phyloP scores from a whole-genome alignment of 2,113 vertebrate genomes.

The Lampris megalopsis region DNA sequence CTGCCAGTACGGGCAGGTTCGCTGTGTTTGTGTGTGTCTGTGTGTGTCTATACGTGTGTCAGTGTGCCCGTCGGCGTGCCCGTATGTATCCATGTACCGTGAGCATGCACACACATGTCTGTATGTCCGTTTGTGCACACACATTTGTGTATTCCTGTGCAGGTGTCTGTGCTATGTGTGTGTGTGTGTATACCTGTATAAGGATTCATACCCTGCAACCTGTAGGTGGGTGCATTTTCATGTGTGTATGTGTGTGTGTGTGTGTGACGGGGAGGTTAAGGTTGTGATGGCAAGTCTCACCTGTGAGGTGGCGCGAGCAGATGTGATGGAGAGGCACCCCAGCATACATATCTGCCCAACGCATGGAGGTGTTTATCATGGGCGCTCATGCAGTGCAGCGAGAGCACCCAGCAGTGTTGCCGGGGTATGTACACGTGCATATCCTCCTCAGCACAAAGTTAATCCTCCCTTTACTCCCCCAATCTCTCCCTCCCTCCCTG shows the following conservation, averaged over 20 bases:
- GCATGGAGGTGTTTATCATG: constrained; percentile 56
- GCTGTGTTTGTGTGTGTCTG: not conserved
- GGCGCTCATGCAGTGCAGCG: constrained; percentile 18
- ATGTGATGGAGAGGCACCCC: constrained; percentile 64
- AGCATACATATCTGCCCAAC: constrained; percentile 57
- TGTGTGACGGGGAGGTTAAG: constrained; percentile 21
- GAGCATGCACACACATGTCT: too few relatives aligned
- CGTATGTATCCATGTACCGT: too few relatives aligned
- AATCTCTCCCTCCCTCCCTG: not conserved
- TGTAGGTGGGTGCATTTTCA: constrained; percentile 4
- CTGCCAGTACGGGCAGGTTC: too few relatives aligned
- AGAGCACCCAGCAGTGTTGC: constrained; percentile 40
- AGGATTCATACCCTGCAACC: not conserved
- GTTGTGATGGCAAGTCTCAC: constrained; percentile 35
- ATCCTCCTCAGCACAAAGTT: constrained; percentile 59
- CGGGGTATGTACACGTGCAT: constrained; percentile 44
- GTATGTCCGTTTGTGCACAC: not conserved
- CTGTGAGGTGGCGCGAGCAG: constrained; percentile 52
- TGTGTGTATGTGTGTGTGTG: not conserved
- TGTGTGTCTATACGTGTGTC: constrained; percentile 1
- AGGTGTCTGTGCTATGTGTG: not conserved
- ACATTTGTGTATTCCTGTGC: not conserved
- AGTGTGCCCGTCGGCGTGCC: too few relatives aligned
- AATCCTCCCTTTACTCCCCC: constrained; percentile 46
- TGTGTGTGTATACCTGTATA: constrained; percentile 17